Evolutionary conservation across 2,113 vertebrate genomes (phyloP).

Genomic region (Gallinago undulata): DNA sequence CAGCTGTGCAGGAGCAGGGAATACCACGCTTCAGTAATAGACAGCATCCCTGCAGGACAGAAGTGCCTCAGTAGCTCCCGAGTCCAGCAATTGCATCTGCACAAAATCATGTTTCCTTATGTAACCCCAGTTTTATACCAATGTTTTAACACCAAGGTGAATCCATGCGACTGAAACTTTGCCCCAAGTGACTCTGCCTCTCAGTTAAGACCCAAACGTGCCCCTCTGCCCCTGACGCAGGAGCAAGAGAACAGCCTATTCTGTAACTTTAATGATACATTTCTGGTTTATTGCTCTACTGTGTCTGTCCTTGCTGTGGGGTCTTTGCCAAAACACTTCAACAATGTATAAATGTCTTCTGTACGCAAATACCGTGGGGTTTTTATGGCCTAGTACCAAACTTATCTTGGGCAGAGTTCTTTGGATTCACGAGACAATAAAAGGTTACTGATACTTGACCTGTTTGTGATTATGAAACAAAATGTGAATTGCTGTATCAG

Average conservation of each 20-base stretch:
- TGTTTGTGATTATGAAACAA: neutral
- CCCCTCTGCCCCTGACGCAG: neutral
- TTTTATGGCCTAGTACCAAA: neutral
- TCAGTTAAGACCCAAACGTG: neutral
- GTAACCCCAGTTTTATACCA: neutral
- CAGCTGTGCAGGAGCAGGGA: neutral
- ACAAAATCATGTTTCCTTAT: neutral
- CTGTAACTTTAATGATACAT: neutral
- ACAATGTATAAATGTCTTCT: neutral
- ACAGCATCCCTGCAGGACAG: neutral
- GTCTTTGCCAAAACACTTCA: slow-evolving; percentile 15
- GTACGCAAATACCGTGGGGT: neutral
- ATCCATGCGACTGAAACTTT: neutral
- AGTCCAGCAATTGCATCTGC: neutral
- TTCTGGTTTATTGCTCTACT: neutral
- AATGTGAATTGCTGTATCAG: neutral
- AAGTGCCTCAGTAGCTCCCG: neutral
- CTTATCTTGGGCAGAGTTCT: neutral
- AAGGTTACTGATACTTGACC: neutral
- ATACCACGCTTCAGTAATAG: accelerated
- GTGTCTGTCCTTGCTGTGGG: neutral
- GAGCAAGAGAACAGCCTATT: neutral
- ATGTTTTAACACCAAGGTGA: neutral
- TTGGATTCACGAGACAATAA: neutral
- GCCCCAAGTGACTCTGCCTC: neutral